These are phyloP conservation scores for Caenorhabditis angaria DNA, from an alignment of 2,888 invertebrate species.

Conservation along the genomic window DNA sequence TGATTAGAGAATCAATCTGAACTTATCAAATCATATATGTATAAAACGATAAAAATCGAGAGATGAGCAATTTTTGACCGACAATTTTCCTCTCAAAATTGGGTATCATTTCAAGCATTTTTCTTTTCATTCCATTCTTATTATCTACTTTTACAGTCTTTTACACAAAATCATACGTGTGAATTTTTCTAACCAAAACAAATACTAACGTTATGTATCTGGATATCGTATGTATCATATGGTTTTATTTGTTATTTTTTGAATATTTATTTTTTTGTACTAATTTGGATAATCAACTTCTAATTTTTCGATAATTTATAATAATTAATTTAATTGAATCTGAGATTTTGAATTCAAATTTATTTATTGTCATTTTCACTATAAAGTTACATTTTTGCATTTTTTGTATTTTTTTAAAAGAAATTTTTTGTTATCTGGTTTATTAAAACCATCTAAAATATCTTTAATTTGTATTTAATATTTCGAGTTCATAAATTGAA, in stretches of 20 bases:
- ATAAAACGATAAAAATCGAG: conserved; percentile 15
- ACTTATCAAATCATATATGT: not conserved
- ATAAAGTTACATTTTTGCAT: conserved; percentile 11
- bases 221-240: not conserved
- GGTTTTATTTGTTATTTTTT: not conserved
- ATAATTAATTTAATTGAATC: too few species aligned
- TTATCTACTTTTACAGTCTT: not conserved
- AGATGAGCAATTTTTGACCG: conserved; percentile 29
- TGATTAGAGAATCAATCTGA: conserved; percentile 25
- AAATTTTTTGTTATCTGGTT: not conserved
- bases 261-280: not conserved
- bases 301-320: conserved; percentile 5
- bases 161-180: not conserved
- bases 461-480: not conserved
- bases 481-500: not conserved
- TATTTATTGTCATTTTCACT: conserved; percentile 7
- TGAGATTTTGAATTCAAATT: not conserved
- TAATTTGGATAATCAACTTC: not conserved
- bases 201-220: not conserved
- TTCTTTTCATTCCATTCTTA: conserved; percentile 19
- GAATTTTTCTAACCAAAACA: not conserved
- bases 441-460: conserved; percentile 8
- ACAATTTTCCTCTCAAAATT: conserved; percentile 19
- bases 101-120: conserved; percentile 30
- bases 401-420: not conserved